A percentile compares a stretch with the other conserved stretches of the same genome.
These are phyloP conservation scores for Hepsetus odoe DNA, from an alignment of 2,113 vertebrate species.

Conservation along the genomic window DNA sequence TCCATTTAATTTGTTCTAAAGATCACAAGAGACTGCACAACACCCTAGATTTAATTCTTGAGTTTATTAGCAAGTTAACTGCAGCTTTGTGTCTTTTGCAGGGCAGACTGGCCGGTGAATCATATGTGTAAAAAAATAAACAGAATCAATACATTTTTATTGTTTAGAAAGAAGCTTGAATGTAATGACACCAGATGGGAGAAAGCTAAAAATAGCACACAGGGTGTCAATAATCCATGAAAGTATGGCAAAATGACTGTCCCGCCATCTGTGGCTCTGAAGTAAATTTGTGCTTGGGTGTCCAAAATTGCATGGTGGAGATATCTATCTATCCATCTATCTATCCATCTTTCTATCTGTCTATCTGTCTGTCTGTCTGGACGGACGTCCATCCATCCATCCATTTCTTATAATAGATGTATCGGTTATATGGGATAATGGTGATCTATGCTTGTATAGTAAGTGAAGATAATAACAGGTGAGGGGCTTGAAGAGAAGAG, in stretches of 20 bases:
- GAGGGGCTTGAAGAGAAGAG: too few species aligned
- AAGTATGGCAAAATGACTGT: neutral
- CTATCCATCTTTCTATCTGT: too few species aligned
- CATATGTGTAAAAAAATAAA: too few species aligned
- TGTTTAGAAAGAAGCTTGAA: neutral
- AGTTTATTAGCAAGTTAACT: neutral
- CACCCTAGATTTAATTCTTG: neutral
- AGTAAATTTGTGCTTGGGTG: conserved; percentile 16
- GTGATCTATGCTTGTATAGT: too few species aligned
- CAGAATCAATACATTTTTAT: neutral
- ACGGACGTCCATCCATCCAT: neutral
- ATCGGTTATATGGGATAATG: too few species aligned
- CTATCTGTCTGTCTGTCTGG: too few species aligned
- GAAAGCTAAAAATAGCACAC: conserved; percentile 54
- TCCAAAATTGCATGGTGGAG: conserved; percentile 21
- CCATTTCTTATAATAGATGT: too few species aligned
- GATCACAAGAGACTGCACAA: neutral
- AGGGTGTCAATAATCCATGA: conserved; percentile 57
- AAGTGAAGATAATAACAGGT: too few species aligned
- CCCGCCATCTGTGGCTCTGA: neutral
- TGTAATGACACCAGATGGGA: conserved; percentile 41
- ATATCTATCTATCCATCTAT: too few species aligned
- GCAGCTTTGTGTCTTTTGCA: too few species aligned
- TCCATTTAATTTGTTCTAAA: too few species aligned
- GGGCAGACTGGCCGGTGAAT: too few species aligned